Evolutionary conservation across 1,140 invertebrate genomes (phyloP), one percentile per base, ranked within the genome.

Genomic region (Hyles vespertilio): DNA sequence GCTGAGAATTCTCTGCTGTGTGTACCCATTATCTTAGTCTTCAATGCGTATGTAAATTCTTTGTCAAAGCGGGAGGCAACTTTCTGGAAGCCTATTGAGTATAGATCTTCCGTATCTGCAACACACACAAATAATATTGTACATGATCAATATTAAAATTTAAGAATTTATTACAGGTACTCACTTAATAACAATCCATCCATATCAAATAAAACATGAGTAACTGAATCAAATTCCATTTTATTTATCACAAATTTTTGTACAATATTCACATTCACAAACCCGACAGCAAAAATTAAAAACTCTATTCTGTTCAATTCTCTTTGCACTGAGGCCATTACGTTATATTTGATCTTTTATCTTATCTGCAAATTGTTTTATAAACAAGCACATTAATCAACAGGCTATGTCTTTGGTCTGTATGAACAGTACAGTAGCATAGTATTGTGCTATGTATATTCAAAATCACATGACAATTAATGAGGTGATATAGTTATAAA

Each of bases 31-130:
- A 92, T 89, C 67, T 91, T 86, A 8, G 90, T 81, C 89, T 97
- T 97, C 7, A 95, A 79, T 10, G 94, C 93, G 92, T 93, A 96
- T 0, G 93, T 95, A 72, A 93, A 97, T 6, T 79, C 84, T 79
- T 95, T 96, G 0, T 92, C 93, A 85, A 92, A 96, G 33, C 89
- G 80, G 44, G 90, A 90, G 53, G 93, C 89, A 32, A 97, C 87
- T 74, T 91, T 90, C 87, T 94, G 92, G 67, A 92, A 93, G 36
- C 92, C 94, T 71, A 92, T 73, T 34, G 94, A 93, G 73, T 97
- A 97, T 4, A 96, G 84, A 12, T 84, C 84, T 89, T 98, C 96
- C 36, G 96, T 95, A 90, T 97, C 96, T 96, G 87, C 77, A 83
- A 84, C 63, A 46, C 22, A 22, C 22, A 22, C 22, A 44, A 10